A percentile compares a stretch with the other conserved stretches of the same genome.
These are phyloP conservation scores for Osmoderma eremita DNA, from an alignment of 2,888 invertebrate genomes.

Conservation along the genomic window DNA sequence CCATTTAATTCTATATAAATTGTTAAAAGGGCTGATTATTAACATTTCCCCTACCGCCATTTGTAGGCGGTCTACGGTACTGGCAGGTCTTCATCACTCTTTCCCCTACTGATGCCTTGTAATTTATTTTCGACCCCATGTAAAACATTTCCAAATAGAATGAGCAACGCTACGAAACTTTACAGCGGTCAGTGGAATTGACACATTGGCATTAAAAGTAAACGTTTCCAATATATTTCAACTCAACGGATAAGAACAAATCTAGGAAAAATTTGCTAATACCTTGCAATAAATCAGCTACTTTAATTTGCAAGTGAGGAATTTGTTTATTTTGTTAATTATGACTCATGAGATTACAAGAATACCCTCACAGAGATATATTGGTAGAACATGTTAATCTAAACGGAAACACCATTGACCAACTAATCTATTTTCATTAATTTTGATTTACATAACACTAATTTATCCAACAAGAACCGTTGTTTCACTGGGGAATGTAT, in stretches of 20 bases:
- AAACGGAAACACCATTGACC: not conserved
- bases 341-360: too few relatives aligned
- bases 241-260: slow-evolving; percentile 19
- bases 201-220: slow-evolving; percentile 45
- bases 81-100: slow-evolving; percentile 54
- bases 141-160: slow-evolving; percentile 49
- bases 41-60: slow-evolving; percentile 50
- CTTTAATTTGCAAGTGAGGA: not conserved
- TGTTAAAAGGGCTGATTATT: slow-evolving; percentile 48
- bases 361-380: too few relatives aligned
- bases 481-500: slow-evolving; percentile 67
- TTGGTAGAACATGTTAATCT: too few relatives aligned
- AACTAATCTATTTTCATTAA: not conserved
- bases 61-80: slow-evolving; percentile 53
- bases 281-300: slow-evolving; percentile 3
- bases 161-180: slow-evolving; percentile 46
- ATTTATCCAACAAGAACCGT: slow-evolving; percentile 68
- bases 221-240: slow-evolving; percentile 36
- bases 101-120: slow-evolving; percentile 53
- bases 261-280: slow-evolving; percentile 8
- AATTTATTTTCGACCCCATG: slow-evolving; percentile 52
- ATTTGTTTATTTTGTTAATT: not conserved
- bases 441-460: slow-evolving; percentile 3
- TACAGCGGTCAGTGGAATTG: slow-evolving; percentile 48
- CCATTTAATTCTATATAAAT: slow-evolving; percentile 39